Evolutionary conservation across 2,888 invertebrate species (phyloP).

Genomic region (Troglohyphantes excavatus): DNA sequence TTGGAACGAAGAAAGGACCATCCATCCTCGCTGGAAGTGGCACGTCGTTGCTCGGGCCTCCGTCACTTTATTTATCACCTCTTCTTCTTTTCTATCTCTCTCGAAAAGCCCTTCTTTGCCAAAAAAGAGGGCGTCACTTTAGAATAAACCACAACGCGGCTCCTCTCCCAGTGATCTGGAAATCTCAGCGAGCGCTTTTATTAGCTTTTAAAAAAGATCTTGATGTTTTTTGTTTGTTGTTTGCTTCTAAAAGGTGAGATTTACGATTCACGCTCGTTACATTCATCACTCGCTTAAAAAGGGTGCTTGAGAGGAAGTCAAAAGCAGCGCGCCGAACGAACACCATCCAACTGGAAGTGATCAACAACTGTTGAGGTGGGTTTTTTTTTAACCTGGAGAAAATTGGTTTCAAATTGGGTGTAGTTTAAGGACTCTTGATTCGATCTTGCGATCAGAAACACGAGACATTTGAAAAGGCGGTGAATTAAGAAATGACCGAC

Average conservation of each 20-base stretch:
- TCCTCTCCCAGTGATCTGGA: slow-evolving; percentile 54
- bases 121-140: not conserved
- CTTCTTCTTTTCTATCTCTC: slow-evolving; percentile 4
- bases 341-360: too few species aligned
- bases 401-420: too few species aligned
- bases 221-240: not conserved
- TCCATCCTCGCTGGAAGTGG: not conserved
- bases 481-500: too few species aligned
- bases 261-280: not conserved
- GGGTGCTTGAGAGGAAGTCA: not conserved
- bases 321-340: too few species aligned
- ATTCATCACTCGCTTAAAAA: slow-evolving; percentile 42
- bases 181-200: slow-evolving; percentile 24
- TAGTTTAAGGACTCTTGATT: too few species aligned
- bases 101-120: slow-evolving; percentile 3
- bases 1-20: not conserved
- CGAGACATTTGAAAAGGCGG: too few species aligned
- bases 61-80: slow-evolving; percentile 48
- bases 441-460: too few species aligned
- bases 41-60: slow-evolving; percentile 10
- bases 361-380: too few species aligned
- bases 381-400: too few species aligned
- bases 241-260: not conserved
- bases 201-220: slow-evolving; percentile 13
- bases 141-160: not conserved